These are phyloP conservation scores for Amphibalanus amphitrite DNA, from an alignment of 1,140 invertebrate species.

Conservation along the genomic window DNA sequence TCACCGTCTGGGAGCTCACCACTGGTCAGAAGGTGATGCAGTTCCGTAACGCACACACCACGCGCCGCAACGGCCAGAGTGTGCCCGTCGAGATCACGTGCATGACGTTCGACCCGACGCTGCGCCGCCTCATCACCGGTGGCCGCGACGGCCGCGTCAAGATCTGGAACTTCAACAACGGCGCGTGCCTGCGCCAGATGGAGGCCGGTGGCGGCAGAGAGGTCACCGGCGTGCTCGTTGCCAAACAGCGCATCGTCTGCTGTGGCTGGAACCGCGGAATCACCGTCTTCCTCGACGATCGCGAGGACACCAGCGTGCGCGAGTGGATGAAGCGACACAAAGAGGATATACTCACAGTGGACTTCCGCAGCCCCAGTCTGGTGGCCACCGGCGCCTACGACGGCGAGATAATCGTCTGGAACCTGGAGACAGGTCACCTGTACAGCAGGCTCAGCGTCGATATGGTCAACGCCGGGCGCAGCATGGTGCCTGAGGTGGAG, in stretches of 20 bases:
- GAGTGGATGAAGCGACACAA: slow-evolving; percentile 45
- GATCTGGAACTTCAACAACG: slow-evolving; percentile 64
- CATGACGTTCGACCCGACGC: slow-evolving; percentile 48
- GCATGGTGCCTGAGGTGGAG: slow-evolving; percentile 24
- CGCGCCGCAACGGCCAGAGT: background rate
- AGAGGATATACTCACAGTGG: slow-evolving; percentile 49
- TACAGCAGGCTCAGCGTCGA: slow-evolving; percentile 29
- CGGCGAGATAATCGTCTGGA: slow-evolving; percentile 61
- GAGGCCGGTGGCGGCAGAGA: slow-evolving; percentile 16
- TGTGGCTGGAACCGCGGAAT: slow-evolving; percentile 49
- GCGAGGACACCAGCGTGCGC: slow-evolving; percentile 31
- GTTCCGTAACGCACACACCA: slow-evolving; percentile 18
- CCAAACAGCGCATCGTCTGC: slow-evolving; percentile 39
- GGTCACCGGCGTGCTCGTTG: slow-evolving; percentile 26
- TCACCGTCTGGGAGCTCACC: background rate
- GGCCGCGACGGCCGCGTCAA: slow-evolving; percentile 45
- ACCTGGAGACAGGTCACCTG: slow-evolving; percentile 47
- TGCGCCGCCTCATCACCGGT: slow-evolving; percentile 48
- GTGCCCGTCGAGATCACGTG: slow-evolving; percentile 42
- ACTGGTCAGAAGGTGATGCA: slow-evolving; percentile 38
- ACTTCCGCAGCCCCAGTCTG: slow-evolving; percentile 34
- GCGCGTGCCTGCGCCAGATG: slow-evolving; percentile 35
- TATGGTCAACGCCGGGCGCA: slow-evolving; percentile 18
- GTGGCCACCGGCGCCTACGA: slow-evolving; percentile 47
- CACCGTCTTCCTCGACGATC: slow-evolving; percentile 45